Conservation (phyloP, 2,797 vertebrate species). For the Acanthis flammea region DNA sequence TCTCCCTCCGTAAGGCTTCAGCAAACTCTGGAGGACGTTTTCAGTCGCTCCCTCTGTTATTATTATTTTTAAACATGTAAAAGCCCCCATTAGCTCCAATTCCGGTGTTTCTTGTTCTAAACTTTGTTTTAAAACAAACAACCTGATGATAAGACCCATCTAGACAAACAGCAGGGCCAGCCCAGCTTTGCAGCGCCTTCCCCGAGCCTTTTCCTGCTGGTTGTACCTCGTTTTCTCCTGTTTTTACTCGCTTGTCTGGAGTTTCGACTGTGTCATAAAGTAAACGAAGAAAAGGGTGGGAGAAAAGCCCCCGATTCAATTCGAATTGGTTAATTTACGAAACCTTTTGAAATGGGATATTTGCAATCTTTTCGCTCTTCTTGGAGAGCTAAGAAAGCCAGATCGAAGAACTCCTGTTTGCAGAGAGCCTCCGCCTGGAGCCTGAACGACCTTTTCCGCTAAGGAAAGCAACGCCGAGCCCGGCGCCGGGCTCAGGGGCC, state of each 20-base stretch:
- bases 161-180: slow-evolving; percentile 24
- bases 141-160: slow-evolving; percentile 35
- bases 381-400: background rate
- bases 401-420: background rate
- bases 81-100: slow-evolving; percentile 17
- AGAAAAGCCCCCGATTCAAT: background rate
- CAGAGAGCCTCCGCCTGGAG: background rate
- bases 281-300: background rate
- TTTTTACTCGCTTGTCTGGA: background rate
- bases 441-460: slow-evolving; percentile 6
- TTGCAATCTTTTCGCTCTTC: background rate
- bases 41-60: background rate
- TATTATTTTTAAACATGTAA: slow-evolving; percentile 27
- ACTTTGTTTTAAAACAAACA: slow-evolving; percentile 60
- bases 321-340: background rate
- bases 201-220: background rate
- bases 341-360: background rate
- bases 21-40: background rate
- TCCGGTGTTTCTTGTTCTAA: slow-evolving; percentile 44
- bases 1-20: background rate
- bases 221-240: background rate
- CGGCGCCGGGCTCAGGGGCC: slow-evolving; percentile 18
- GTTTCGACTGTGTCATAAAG: background rate
- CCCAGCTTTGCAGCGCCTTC: background rate
- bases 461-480: background rate